A percentile compares a stretch with the other conserved stretches of the same genome.
These are phyloP conservation scores for Brachyalestes nurse DNA, from an alignment of 2,797 vertebrate species.

Conservation along the genomic window DNA sequence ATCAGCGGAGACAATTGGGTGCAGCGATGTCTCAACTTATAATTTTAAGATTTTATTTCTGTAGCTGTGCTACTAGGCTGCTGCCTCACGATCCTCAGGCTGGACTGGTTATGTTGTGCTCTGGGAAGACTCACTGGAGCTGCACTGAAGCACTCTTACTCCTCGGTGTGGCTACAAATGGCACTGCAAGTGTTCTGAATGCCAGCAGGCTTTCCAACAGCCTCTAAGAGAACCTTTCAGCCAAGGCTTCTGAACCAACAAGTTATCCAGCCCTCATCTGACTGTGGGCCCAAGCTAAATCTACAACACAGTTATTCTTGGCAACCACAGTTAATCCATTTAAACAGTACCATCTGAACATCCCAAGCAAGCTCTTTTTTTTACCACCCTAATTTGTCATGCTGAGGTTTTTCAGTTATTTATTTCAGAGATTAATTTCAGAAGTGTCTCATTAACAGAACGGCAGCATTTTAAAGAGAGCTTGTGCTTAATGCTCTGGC, in stretches of 20 bases:
- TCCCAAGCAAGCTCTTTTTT: slow-evolving; percentile 27
- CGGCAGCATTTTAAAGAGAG: slow-evolving; percentile 6
- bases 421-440: slow-evolving; percentile 34
- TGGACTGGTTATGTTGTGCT: slow-evolving; percentile 28
- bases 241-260: not conserved
- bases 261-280: not conserved
- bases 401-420: slow-evolving; percentile 27
- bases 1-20: slow-evolving; percentile 21
- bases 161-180: slow-evolving; percentile 49
- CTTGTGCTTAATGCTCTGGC: not conserved
- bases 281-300: slow-evolving; percentile 3
- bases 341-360: slow-evolving; percentile 38
- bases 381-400: slow-evolving; percentile 32
- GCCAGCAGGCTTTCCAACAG: not conserved
- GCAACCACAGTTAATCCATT: slow-evolving; percentile 38
- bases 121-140: slow-evolving; percentile 11
- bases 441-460: slow-evolving; percentile 45
- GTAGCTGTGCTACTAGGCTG: not conserved
- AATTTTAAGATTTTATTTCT: slow-evolving; percentile 35
- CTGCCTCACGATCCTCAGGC: slow-evolving; percentile 10
- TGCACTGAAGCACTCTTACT: slow-evolving; percentile 27
- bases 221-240: not conserved
- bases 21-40: slow-evolving; percentile 27
- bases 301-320: slow-evolving; percentile 22
- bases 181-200: slow-evolving; percentile 26